These are phyloP conservation scores for Drosophila tsacasi DNA, from an alignment of 1,140 invertebrate species.

Conservation along the genomic window DNA sequence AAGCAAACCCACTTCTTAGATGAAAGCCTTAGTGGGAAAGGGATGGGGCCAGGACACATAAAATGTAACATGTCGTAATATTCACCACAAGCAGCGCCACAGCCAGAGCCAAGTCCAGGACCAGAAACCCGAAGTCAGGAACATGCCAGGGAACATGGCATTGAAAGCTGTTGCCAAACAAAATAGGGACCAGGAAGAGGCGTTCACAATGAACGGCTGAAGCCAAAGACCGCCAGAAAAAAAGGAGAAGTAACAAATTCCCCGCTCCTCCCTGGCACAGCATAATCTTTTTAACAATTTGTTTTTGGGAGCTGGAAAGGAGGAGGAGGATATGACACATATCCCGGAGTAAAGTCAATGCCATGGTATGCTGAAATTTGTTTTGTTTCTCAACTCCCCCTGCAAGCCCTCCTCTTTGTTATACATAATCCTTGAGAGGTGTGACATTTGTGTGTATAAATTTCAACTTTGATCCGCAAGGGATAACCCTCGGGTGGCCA, in stretches of 20 bases:
- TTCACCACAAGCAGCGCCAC: conserved; percentile 62
- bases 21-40: background rate
- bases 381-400: conserved; percentile 38
- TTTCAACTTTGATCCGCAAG: conserved; percentile 83
- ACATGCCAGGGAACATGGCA: conserved; percentile 71
- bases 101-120: background rate
- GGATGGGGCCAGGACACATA: conserved; percentile 43
- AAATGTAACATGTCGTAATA: conserved; percentile 75
- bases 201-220: conserved; percentile 36
- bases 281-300: conserved; percentile 82
- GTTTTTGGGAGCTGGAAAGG: conserved; percentile 27
- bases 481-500: conserved; percentile 69
- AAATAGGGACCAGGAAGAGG: conserved; percentile 25
- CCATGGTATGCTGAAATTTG: conserved; percentile 60
- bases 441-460: conserved; percentile 76
- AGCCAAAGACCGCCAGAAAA: background rate
- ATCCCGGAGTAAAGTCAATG: conserved; percentile 60
- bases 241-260: conserved; percentile 32
- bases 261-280: conserved; percentile 28
- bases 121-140: conserved; percentile 31
- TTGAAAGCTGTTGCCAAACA: conserved; percentile 66
- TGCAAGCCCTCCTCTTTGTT: conserved; percentile 38
- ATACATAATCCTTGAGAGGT: conserved; percentile 76
- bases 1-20: conserved; percentile 8
- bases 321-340: conserved; percentile 40